A percentile compares a stretch with the other conserved stretches of the same genome.
phyloP scores from a whole-genome alignment of 2,888 invertebrate species.

The Drosophila limbata region DNA sequence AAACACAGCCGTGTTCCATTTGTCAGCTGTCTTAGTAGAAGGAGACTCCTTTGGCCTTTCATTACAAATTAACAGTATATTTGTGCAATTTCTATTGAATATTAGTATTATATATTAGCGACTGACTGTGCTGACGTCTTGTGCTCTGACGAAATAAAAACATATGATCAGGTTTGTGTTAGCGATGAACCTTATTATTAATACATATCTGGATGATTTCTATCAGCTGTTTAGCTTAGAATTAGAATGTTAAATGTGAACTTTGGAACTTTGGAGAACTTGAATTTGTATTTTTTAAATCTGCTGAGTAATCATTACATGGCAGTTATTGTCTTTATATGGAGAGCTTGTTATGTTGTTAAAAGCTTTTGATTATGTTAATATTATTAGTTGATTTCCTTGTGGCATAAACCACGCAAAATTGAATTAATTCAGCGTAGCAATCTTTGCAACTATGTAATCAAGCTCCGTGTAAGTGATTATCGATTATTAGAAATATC shows the following conservation, averaged over 20 bases:
- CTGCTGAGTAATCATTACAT: constrained; percentile 7
- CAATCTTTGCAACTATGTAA: background rate
- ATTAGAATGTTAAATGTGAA: background rate
- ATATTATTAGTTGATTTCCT: background rate
- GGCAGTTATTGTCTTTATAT: background rate
- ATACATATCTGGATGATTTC: too few species aligned
- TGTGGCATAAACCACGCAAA: background rate
- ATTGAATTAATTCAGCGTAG: background rate
- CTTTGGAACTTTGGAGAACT: constrained; percentile 6
- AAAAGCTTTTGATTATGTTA: too few species aligned
- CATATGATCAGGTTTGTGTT: constrained; percentile 27
- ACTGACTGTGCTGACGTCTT: background rate
- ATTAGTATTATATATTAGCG: constrained; percentile 21
- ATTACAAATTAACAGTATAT: constrained; percentile 29
- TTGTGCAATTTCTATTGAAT: constrained; percentile 17
- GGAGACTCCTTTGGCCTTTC: constrained; percentile 32
- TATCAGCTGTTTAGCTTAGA: background rate
- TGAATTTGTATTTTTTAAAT: background rate
- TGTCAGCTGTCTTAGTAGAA: constrained; percentile 31
- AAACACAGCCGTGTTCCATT: constrained; percentile 19
- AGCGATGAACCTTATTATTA: background rate
- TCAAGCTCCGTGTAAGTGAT: background rate
- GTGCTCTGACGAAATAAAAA: constrained; percentile 30
- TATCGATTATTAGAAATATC: background rate
- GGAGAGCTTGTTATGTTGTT: background rate